phyloP scores from a whole-genome alignment of 2,888 invertebrate genomes.

The Drosophila buzzatii region DNA sequence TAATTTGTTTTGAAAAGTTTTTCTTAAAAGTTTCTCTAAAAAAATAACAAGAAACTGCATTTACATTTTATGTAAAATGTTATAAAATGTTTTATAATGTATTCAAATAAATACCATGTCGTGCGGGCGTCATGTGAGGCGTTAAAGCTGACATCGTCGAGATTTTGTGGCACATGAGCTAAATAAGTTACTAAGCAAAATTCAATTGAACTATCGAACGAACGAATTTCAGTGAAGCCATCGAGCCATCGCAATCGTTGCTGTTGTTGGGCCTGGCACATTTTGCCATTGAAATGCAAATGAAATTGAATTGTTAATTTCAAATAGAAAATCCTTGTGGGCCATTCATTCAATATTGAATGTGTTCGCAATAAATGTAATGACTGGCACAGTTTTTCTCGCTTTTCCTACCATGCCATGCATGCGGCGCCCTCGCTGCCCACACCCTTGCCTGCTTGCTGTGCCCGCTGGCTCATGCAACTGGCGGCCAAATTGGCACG shows the following conservation, averaged over 20 bases:
- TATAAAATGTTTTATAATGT: not conserved
- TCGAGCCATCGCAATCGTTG: constrained; percentile 3
- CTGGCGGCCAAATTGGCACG: constrained; percentile 72
- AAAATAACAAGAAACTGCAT: not conserved
- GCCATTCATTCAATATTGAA: constrained; percentile 80
- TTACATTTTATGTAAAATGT: not conserved
- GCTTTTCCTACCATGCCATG: constrained; percentile 7
- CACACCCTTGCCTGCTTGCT: not conserved
- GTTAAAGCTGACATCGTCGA: constrained; percentile 15
- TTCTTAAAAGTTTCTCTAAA: too few relatives aligned
- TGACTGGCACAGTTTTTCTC: constrained; percentile 77
- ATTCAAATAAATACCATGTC: not conserved
- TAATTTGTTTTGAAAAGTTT: not conserved
- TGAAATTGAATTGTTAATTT: constrained; percentile 81
- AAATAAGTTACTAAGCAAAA: constrained; percentile 41
- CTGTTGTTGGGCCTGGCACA: constrained; percentile 42
- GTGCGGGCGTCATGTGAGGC: not conserved
- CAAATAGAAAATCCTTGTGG: constrained; percentile 78
- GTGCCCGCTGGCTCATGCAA: constrained; percentile 18
- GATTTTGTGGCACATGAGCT: constrained; percentile 13
- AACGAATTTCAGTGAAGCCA: not conserved
- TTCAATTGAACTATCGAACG: constrained; percentile 32
- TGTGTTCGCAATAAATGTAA: constrained; percentile 80
- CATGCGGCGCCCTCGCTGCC: not conserved
- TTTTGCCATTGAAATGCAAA: constrained; percentile 79